Base-by-base conservation (phyloP, 2,888 invertebrate species). In the Sturmia bella region DNA sequence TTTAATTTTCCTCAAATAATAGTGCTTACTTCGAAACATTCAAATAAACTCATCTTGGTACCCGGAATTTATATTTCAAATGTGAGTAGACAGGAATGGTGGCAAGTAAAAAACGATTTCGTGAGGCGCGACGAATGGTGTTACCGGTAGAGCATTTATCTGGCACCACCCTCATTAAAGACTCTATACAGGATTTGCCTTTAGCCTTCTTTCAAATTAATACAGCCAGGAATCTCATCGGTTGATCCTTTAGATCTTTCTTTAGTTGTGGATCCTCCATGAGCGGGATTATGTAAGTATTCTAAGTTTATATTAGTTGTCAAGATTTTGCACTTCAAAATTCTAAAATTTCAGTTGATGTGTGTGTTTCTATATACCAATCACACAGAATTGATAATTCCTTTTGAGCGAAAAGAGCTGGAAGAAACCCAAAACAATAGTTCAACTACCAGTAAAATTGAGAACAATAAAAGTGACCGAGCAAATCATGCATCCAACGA, bases 301-400 rank as follows among this genome's bases (percentile, higher is more conserved):
- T 1, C 12, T 0, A 5, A 12, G 17, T n/a, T 9, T 1, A n/a
- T 27, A 12, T n/a, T n/a, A n/a, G n/a, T n/a, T n/a, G n/a, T n/a
- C n/a, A n/a, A n/a, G n/a, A n/a, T n/a, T n/a, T n/a, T n/a, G n/a
- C n/a, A n/a, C n/a, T n/a, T n/a, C 2, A 17, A 4, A 12, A 5
- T 57, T 32, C 5, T 13, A 52, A 54, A 15, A 12, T 32, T 48
- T 41, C 6, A 48, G 96, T 99, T 0, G 99, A 99, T 89, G 94
- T n/a, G n/a, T n/a, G n/a, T 99, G 95, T 99, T 99, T 91, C 99
- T 99, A 0, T 94, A 97, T 86, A 99, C 99, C 0, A 94, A 93
- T 9, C 98, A 99, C 88, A 96, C 96, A 83, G 99, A 99, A 91
- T 92, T 99, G 84, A 93, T 98, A 48, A 91, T 99, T 59, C 92